Conservation (phyloP, 2,888 invertebrate genomes). For the Nephrotoma appendiculata region DNA sequence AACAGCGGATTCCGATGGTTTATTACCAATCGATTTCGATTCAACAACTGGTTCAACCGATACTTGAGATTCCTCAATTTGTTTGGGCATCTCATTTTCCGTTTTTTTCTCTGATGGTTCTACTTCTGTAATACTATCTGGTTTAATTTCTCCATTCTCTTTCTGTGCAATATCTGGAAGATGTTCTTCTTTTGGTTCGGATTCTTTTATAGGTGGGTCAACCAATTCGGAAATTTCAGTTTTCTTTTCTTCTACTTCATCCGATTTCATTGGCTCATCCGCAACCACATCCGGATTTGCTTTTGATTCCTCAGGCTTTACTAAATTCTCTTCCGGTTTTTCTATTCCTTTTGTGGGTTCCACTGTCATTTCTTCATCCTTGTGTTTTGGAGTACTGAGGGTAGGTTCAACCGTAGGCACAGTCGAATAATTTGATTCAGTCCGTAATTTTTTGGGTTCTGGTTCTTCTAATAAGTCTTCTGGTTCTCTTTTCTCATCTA, state of each 20-base stretch:
- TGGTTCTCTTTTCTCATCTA: not conserved
- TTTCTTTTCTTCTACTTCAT: not conserved
- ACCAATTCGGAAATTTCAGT: not conserved
- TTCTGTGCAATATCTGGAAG: not conserved
- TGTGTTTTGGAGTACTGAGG: not conserved
- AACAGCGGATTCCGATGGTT: not conserved
- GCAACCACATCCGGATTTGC: not conserved
- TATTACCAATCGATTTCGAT: not conserved
- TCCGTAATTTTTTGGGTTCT: not conserved
- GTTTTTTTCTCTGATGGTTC: not conserved
- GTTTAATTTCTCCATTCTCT: not conserved
- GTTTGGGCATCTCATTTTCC: not conserved
- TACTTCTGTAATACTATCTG: not conserved
- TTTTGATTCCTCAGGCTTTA: not conserved
- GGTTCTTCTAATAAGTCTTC: not conserved
- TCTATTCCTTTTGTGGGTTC: not conserved
- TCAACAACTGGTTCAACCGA: not conserved
- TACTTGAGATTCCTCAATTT: not conserved
- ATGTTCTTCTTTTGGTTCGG: not conserved
- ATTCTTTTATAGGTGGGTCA: not conserved
- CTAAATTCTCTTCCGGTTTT: not conserved
- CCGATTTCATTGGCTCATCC: not conserved
- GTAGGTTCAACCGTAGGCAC: not conserved
- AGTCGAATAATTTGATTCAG: not conserved
- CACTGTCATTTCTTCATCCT: not conserved